Evolutionary conservation across 1,140 invertebrate genomes (phyloP).

Genomic region (Riptortus pedestris): DNA sequence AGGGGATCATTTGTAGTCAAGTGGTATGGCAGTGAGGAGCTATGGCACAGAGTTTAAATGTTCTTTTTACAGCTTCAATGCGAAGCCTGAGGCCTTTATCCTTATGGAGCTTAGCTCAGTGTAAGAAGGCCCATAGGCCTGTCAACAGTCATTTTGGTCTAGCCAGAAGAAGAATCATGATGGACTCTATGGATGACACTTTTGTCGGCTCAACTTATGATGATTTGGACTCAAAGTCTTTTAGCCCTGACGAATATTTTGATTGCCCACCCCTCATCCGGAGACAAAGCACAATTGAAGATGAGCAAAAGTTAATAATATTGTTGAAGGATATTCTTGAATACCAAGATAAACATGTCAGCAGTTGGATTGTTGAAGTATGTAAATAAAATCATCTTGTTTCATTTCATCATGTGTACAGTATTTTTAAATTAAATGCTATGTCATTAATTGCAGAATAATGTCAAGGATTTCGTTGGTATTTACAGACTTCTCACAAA

Average conservation of each 20-base stretch:
- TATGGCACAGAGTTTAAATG: slow-evolving; percentile 6
- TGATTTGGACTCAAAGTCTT: background rate
- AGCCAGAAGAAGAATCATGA: background rate
- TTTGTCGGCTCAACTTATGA: background rate
- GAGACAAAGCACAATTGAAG: slow-evolving; percentile 29
- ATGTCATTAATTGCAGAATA: slow-evolving; percentile 37
- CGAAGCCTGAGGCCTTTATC: background rate
- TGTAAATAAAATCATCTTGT: slow-evolving; percentile 19
- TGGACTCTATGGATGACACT: background rate
- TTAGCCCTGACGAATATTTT: slow-evolving; percentile 17
- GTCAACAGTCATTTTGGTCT: background rate
- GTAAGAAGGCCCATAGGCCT: background rate
- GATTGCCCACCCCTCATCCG: slow-evolving; percentile 5
- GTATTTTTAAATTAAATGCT: background rate
- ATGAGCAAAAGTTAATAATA: slow-evolving; percentile 31
- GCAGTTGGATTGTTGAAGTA: slow-evolving; percentile 44
- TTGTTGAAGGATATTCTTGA: slow-evolving; percentile 38
- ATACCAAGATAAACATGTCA: slow-evolving; percentile 38
- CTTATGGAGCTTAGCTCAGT: background rate
- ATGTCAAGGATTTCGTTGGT: slow-evolving; percentile 36
- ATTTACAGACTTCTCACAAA: slow-evolving; percentile 36
- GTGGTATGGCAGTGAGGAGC: background rate
- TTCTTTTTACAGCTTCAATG: background rate
- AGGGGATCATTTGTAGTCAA: slow-evolving; percentile 2
- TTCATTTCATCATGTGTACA: background rate